Conservation (phyloP, 2,113 vertebrate genomes). For the Gopherus flavomarginatus region DNA sequence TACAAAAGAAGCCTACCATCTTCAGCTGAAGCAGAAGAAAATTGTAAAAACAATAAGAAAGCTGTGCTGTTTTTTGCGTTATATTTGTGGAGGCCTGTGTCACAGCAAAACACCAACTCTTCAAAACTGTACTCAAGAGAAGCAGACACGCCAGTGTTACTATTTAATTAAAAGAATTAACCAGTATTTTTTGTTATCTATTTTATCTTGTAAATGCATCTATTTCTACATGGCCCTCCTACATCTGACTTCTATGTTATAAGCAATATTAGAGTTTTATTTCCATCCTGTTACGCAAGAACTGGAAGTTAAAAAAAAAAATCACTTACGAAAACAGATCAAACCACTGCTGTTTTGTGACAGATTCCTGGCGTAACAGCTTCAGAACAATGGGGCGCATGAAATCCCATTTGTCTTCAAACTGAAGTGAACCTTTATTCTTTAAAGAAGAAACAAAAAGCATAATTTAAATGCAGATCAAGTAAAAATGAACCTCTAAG, state of each 20-base stretch:
- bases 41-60: background rate
- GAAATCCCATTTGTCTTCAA: slow-evolving; percentile 99
- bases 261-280: background rate
- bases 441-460: slow-evolving; percentile 49
- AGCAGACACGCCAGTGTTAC: background rate
- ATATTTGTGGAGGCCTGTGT: background rate
- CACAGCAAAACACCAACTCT: background rate
- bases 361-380: slow-evolving; percentile 97
- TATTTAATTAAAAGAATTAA: background rate
- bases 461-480: slow-evolving; percentile 42
- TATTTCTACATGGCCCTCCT: background rate
- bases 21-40: background rate
- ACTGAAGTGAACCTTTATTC: slow-evolving; percentile 99
- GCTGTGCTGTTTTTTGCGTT: background rate
- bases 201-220: background rate
- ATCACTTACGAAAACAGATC: slow-evolving; percentile 97
- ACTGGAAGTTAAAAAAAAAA: slow-evolving; percentile 1
- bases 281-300: slow-evolving; percentile 49
- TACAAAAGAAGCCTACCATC: background rate
- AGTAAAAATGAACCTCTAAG: background rate
- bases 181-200: background rate
- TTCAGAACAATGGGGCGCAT: slow-evolving; percentile 99
- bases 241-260: background rate
- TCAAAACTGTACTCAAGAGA: background rate
- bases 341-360: slow-evolving; percentile 99